Base-by-base conservation (phyloP, 2,888 invertebrate species). In the Girardia tigrina region DNA sequence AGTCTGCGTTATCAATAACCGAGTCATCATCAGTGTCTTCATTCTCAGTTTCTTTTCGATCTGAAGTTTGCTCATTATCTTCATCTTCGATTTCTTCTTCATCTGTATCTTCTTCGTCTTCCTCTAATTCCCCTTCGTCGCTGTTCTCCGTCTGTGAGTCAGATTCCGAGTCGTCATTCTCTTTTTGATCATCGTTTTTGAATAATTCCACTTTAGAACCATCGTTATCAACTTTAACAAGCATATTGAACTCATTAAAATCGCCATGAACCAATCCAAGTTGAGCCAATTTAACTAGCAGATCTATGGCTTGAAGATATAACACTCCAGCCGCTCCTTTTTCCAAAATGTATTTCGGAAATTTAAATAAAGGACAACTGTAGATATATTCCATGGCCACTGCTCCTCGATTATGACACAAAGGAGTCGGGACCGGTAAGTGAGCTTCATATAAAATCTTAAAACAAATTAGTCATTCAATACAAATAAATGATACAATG, bases 201-300 rank as follows among this genome's bases (percentile, higher is more conserved):
- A 56, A 56, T 2, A 56, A 56, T 2, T 75, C 26, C 26, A n/a
- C 20, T 6, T 16, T 56, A 20, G n/a, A 6, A 8, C 23, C 42
- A 6, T 4, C 12, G 1, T 16, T 8, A 8, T 14, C 27, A 6
- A 26, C 76, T 29, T 26, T 81, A 20, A 88, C 77, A 90, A 99
- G 92, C 78, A 99, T 88, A 84, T 98, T 98, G 85, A 99, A 98
- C 86, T 98, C 98, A 83, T 99, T 98, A 84, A 95, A 98, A 86
- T 98, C 98, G 0, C 95, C 92, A 83, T 98, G 98, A 80, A 99
- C 97, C 0, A 99, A 91, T 0, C 98, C 98, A 81, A 91, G 90
- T 86, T 91, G 90, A 27, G 90, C 98, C 74, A 99, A 87, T 56
- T 89, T 88, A 0, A 95, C 89, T 72, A 98, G 90, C 28, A 97